Evolutionary conservation across 2,888 invertebrate genomes (phyloP).

Genomic region (Amblyjoppa fuscipennis): DNA sequence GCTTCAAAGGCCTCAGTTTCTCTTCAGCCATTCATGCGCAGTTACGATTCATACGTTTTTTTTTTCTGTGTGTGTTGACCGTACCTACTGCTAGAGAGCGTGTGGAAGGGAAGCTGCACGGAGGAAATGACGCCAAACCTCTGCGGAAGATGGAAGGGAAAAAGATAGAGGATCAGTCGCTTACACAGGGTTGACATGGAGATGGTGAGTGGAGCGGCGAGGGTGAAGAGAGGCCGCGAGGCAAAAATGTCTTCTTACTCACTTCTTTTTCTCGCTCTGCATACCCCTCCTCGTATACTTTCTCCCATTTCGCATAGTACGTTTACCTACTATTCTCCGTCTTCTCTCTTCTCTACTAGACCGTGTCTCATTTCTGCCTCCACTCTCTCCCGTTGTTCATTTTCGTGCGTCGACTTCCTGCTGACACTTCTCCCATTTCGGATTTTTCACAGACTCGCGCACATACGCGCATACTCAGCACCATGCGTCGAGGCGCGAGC

Average conservation of each 20-base stretch:
- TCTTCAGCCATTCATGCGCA: constrained; percentile 80
- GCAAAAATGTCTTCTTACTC: constrained; percentile 57
- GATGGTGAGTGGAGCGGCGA: constrained; percentile 49
- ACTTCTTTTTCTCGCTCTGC: constrained; percentile 29
- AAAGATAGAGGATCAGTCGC: constrained; percentile 31
- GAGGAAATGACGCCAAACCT: constrained; percentile 16
- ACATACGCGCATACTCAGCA: constrained; percentile 13
- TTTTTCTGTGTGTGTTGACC: constrained; percentile 63
- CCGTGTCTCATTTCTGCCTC: constrained; percentile 2
- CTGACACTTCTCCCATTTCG: constrained; percentile 43
- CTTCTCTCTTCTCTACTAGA: constrained; percentile 6
- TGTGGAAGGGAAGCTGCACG: constrained; percentile 15
- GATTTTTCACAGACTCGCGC: constrained; percentile 35
- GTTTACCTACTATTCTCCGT: neutral
- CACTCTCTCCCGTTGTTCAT: constrained; percentile 45
- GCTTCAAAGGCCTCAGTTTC: constrained; percentile 61
- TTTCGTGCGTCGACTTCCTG: constrained; percentile 55
- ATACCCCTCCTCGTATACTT: constrained; percentile 59
- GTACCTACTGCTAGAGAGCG: constrained; percentile 41
- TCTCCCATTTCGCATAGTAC: constrained; percentile 56
- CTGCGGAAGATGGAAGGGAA: constrained; percentile 47
- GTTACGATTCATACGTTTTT: constrained; percentile 81
- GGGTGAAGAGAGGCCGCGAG: constrained; percentile 60
- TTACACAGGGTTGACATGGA: constrained; percentile 54
- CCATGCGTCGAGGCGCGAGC: constrained; percentile 16